phyloP scores from a whole-genome alignment of 2,113 vertebrate genomes.

The Pelecanoides urinatrix region DNA sequence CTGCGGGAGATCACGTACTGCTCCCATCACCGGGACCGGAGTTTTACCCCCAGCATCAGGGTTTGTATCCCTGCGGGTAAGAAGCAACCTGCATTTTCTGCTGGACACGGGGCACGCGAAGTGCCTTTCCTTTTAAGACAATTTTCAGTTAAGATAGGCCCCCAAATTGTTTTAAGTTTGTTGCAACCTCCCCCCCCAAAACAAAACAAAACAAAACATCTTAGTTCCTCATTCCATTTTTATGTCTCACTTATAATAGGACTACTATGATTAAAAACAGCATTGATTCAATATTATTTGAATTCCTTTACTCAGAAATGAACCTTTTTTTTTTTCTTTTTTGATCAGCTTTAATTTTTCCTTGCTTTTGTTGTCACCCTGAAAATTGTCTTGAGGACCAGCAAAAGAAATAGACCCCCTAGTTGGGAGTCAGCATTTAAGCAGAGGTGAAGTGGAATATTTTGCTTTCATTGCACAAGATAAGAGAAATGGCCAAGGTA shows the following conservation, averaged over 20 bases:
- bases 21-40: background rate
- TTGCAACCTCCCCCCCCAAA: background rate
- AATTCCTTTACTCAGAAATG: background rate
- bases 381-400: background rate
- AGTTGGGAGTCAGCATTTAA: background rate
- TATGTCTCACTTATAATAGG: background rate
- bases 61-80: background rate
- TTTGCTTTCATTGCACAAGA: background rate
- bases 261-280: background rate
- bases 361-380: background rate
- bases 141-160: background rate
- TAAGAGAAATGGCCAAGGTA: background rate
- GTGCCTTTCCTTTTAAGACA: background rate
- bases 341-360: background rate
- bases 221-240: background rate
- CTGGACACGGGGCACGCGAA: fast-evolving
- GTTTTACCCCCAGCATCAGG: background rate
- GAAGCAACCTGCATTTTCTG: background rate
- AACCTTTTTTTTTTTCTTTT: background rate
- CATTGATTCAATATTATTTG: background rate
- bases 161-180: background rate
- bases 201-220: background rate
- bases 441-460: background rate
- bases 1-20: background rate
- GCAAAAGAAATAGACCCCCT: background rate